Conservation (phyloP, 1,140 invertebrate species). For the Helicoverpa zea region DNA sequence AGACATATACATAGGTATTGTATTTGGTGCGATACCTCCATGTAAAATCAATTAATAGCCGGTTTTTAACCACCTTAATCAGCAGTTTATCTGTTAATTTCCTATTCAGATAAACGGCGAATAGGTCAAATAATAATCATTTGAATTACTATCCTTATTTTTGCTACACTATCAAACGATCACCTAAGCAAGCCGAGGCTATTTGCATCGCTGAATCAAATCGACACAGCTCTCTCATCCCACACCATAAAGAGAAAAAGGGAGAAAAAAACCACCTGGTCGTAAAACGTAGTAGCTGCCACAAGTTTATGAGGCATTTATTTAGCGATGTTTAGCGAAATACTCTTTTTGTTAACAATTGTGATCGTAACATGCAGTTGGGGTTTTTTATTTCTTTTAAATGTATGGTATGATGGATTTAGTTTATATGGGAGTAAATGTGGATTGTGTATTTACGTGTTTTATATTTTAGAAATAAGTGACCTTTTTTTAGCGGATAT, state of each 20-base stretch:
- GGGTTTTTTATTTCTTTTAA: slow-evolving; percentile 17
- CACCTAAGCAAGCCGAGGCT: neutral
- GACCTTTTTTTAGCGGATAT: too few species aligned
- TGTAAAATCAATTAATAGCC: too few species aligned
- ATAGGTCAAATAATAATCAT: too few species aligned
- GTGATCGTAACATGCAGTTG: slow-evolving; percentile 4
- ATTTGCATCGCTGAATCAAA: slow-evolving; percentile 21
- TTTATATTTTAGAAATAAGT: too few species aligned
- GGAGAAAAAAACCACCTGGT: slow-evolving; percentile 25
- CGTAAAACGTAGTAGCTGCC: slow-evolving; percentile 24
- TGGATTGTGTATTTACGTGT: too few species aligned
- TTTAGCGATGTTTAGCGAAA: slow-evolving; percentile 34
- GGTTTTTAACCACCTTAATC: too few species aligned
- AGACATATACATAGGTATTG: too few species aligned
- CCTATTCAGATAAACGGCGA: too few species aligned
- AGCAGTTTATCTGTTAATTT: too few species aligned
- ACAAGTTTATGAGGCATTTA: slow-evolving; percentile 32
- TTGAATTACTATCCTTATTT: neutral
- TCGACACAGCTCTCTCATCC: slow-evolving; percentile 4
- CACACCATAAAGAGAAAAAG: slow-evolving; percentile 1
- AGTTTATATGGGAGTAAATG: neutral
- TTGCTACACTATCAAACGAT: neutral
- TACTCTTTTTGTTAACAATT: slow-evolving; percentile 32
- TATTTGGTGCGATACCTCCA: too few species aligned
- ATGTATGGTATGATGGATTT: slow-evolving; percentile 17